Conservation (phyloP, 2,113 vertebrate genomes). For the Casuarius casuarius region DNA sequence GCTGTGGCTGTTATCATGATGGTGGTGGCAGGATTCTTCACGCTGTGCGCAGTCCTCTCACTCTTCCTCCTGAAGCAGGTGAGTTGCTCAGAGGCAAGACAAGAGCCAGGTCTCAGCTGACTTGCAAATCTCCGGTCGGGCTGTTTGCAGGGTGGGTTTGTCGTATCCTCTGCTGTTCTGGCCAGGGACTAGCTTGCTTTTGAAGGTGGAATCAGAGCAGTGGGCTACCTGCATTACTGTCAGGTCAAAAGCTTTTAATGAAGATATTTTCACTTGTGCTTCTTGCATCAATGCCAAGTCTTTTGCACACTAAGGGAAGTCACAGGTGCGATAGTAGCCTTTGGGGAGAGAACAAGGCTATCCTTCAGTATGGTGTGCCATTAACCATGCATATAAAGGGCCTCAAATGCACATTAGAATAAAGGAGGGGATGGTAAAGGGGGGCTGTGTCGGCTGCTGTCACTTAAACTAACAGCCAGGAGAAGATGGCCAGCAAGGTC, state of each 20-base stretch:
- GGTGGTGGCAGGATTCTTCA: constrained; percentile 94
- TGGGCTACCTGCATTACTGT: too few species aligned
- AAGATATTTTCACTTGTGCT: background rate
- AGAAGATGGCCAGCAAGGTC: background rate
- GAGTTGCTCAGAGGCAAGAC: background rate
- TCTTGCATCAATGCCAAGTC: rapidly evolving
- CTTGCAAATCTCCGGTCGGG: rapidly evolving
- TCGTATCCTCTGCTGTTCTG: rapidly evolving
- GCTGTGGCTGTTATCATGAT: constrained; percentile 90
- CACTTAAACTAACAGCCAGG: background rate
- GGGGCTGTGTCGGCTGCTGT: background rate
- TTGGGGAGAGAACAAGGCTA: background rate
- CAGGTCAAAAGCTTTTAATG: background rate
- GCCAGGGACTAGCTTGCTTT: background rate
- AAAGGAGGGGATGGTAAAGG: background rate
- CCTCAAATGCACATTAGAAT: too few species aligned
- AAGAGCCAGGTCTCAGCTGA: background rate
- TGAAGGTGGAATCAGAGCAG: rapidly evolving
- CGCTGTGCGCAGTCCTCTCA: constrained; percentile 82
- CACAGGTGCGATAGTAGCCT: background rate
- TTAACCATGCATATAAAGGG: background rate
- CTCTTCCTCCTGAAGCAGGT: constrained; percentile 94
- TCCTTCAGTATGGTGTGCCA: rapidly evolving
- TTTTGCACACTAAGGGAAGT: too few species aligned
- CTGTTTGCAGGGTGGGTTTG: background rate